Conservation (phyloP, 2,797 vertebrate species). For the Buphagus erythrorhynchus region DNA sequence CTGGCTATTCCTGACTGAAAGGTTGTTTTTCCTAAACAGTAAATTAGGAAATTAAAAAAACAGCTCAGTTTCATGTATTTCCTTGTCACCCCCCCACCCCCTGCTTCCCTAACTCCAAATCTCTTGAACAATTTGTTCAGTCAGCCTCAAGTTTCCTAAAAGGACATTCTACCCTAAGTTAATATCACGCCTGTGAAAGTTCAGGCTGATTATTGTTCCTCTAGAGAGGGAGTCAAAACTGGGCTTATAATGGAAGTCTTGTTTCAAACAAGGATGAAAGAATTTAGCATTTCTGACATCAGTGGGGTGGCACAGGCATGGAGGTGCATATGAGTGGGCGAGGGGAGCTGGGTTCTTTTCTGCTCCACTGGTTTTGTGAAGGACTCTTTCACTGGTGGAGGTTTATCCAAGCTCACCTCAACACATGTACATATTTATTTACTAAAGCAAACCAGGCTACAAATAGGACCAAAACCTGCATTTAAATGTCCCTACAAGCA, state of each 20-base stretch:
- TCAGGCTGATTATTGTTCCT: conserved; percentile 40
- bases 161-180: background rate
- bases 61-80: background rate
- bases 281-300: conserved; percentile 24
- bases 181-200: conserved; percentile 6
- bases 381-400: conserved; percentile 11
- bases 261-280: conserved; percentile 41
- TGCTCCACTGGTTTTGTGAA: background rate
- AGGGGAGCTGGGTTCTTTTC: background rate
- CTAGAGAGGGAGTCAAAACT: conserved; percentile 30
- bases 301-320: background rate
- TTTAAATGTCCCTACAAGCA: background rate
- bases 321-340: rapidly evolving
- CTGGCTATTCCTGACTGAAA: background rate
- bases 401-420: conserved; percentile 36
- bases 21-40: background rate
- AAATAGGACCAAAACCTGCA: background rate
- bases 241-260: conserved; percentile 30
- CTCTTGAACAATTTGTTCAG: background rate
- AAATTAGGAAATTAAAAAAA: background rate
- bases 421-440: conserved; percentile 35
- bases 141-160: background rate
- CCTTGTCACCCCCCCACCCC: background rate
- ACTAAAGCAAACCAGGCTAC: conserved; percentile 24
- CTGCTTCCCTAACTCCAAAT: background rate